Base-by-base conservation (phyloP, 2,888 invertebrate species). In the Candidula unifasciata region DNA sequence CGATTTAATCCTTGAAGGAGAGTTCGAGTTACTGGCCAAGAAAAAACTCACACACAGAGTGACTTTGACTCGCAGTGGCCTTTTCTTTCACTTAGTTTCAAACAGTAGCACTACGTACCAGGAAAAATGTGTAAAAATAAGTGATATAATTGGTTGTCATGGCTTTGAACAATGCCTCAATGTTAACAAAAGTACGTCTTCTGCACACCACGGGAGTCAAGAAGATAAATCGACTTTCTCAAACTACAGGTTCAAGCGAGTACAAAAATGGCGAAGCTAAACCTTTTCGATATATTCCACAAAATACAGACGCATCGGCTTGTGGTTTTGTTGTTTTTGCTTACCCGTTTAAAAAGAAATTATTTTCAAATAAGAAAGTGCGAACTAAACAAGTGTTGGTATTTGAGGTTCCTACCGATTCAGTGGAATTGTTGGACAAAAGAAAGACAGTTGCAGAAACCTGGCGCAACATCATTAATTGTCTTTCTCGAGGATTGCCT, bases 141-240 rank as follows among this genome's bases (percentile, higher is more conserved):
- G 90, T 80, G 93, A 93, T 88, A 88, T 92, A 66, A 88, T 92
- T 24, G 93, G 93, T 8, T 93, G 93, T 86, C 89, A 90, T 69
- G 90, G 90, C 80, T 87, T 89, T 82, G 89, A 89, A 81, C 89
- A 89, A 21, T 77, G 80, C 37, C 44, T 68, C 24, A 64, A 16
- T 52, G 37, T 33, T 27, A 30, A 35, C 16, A 30, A 3, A 60
- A 57, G 27, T 52, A 16, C 1, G 6, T 54, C 74, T 16, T 21
- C 54, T 18, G 33, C 3, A 54, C 44, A 13, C 0, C 21, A 13
- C 21, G 27, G 13, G 16, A 18, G 0, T 30, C 73, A 44, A 24
- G 2, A n/a, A 13, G 60, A 60, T 16, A 21, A 60, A 60, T 24
- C 60, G 60, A 60, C 27, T 68, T 21, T 16, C n/a, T 24, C 21